Evolutionary conservation across 2,888 invertebrate species (phyloP).

Genomic region (Arrhopalites spinosus): DNA sequence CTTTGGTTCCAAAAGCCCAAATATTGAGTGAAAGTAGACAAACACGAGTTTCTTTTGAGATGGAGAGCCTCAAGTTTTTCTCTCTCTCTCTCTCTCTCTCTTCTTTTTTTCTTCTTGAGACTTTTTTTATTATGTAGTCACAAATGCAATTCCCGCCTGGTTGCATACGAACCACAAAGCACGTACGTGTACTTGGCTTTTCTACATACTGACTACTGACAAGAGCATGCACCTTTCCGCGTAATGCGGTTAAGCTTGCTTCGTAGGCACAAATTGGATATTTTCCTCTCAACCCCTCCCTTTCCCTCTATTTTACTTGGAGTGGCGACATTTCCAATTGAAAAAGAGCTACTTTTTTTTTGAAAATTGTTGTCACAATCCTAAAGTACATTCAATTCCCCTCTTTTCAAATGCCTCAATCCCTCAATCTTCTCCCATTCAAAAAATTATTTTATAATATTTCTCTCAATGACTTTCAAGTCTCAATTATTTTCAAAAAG

Average conservation of each 20-base stretch:
- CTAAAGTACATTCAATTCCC: too few relatives aligned
- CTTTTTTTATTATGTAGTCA: neutral
- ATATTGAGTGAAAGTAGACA: conserved; percentile 6
- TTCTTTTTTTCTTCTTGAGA: neutral
- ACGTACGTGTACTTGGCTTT: neutral
- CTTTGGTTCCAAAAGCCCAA: neutral
- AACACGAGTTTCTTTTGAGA: neutral
- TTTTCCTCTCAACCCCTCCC: neutral
- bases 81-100: neutral
- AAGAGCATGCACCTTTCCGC: neutral
- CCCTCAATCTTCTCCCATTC: too few relatives aligned
- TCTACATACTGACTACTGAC: neutral
- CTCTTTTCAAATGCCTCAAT: too few relatives aligned
- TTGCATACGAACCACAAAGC: neutral
- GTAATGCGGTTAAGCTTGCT: neutral
- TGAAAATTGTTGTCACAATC: too few relatives aligned
- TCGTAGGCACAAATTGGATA: neutral
- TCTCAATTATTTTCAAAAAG: too few relatives aligned
- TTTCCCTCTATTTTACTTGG: too few relatives aligned
- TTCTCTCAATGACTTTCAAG: too few relatives aligned
- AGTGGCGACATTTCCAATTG: too few relatives aligned
- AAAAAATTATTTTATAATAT: too few relatives aligned
- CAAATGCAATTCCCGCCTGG: neutral
- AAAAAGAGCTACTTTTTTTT: too few relatives aligned
- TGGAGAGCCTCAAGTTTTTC: too few relatives aligned